Conservation (phyloP, 2,888 invertebrate species). For the Athalia rosae region DNA sequence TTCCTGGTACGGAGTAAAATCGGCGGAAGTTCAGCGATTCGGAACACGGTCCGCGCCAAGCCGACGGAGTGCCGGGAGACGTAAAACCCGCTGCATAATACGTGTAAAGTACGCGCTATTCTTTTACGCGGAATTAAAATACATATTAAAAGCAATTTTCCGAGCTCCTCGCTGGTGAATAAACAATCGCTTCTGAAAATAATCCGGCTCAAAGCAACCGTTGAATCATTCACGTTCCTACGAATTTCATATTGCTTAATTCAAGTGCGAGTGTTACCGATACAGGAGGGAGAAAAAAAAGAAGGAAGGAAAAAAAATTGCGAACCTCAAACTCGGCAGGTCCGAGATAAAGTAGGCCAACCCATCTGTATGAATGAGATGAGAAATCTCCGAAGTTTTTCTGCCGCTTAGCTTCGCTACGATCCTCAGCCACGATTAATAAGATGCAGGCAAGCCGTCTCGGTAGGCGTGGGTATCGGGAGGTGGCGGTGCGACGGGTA, state of each 20-base stretch:
- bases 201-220: neutral
- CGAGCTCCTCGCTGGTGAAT: neutral
- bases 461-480: constrained; percentile 22
- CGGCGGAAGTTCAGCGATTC: constrained; percentile 18
- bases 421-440: constrained; percentile 27
- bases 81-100: neutral
- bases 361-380: neutral
- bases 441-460: constrained; percentile 24
- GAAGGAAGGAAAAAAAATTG: too few species aligned
- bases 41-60: neutral
- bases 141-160: neutral
- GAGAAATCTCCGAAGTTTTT: neutral
- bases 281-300: too few species aligned
- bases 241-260: too few species aligned
- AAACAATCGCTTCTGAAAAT: neutral
- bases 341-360: too few species aligned
- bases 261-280: too few species aligned
- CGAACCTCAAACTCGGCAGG: too few species aligned
- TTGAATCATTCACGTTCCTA: too few species aligned
- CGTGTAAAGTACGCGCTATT: neutral
- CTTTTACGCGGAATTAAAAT: neutral
- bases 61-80: neutral
- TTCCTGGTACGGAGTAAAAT: neutral
- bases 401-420: neutral
- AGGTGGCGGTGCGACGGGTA: constrained; percentile 1